Evolutionary conservation across 2,888 invertebrate genomes (phyloP).

Genomic region (Peribatodes rhomboidaria): DNA sequence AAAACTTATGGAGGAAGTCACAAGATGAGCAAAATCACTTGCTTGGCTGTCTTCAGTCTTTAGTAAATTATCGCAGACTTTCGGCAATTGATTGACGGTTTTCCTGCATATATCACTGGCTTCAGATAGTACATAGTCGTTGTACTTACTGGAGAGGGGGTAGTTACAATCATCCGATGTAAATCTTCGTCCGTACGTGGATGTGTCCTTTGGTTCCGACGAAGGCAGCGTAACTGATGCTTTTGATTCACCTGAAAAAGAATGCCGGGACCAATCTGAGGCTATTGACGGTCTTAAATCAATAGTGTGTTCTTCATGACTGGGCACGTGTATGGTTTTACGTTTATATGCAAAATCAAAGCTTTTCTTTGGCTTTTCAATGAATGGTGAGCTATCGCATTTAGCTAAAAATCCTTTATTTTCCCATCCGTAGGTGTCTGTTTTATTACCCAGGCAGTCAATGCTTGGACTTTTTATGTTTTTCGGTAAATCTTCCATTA

Average conservation of each 20-base stretch:
- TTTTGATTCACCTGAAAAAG: constrained; percentile 76
- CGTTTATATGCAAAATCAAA: constrained; percentile 60
- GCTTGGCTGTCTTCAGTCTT: constrained; percentile 84
- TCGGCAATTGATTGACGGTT: constrained; percentile 73
- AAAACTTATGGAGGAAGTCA: constrained; percentile 84
- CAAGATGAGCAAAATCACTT: constrained; percentile 82
- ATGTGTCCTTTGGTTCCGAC: constrained; percentile 70
- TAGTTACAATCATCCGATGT: constrained; percentile 75
- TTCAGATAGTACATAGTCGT: constrained; percentile 75
- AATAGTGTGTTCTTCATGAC: constrained; percentile 53
- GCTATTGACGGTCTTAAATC: constrained; percentile 57
- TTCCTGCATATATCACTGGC: constrained; percentile 77
- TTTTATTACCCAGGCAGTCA: constrained; percentile 78
- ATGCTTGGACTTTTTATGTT: constrained; percentile 73
- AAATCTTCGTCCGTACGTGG: constrained; percentile 66
- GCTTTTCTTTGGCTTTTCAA: constrained; percentile 59
- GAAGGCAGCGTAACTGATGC: constrained; percentile 70
- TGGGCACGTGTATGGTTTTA: constrained; percentile 59
- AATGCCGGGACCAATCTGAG: constrained; percentile 71
- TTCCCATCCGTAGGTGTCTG: constrained; percentile 84
- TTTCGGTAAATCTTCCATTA: constrained; percentile 63
- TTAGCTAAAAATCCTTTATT: constrained; percentile 82
- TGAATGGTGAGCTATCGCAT: constrained; percentile 63
- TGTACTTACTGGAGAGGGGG: constrained; percentile 76
- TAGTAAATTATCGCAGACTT: constrained; percentile 72